These are phyloP conservation scores for Taenaris catops DNA, from an alignment of 2,888 invertebrate genomes.

Conservation along the genomic window DNA sequence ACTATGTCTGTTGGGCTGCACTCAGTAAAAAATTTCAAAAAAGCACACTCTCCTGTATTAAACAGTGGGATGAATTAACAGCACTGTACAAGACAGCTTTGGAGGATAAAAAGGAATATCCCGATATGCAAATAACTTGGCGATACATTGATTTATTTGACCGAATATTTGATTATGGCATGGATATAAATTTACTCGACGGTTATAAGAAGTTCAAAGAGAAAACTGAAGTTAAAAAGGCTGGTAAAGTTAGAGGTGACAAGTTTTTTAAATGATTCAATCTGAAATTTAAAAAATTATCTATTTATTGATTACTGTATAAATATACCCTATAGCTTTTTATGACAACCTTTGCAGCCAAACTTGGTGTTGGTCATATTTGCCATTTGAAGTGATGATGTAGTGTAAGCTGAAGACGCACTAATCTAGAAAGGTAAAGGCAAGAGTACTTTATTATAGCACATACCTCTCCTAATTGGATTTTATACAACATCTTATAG, in stretches of 20 bases:
- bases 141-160: slow-evolving; percentile 67
- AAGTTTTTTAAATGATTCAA: too few species aligned
- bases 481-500: too few species aligned
- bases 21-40: slow-evolving; percentile 39
- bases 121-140: slow-evolving; percentile 67
- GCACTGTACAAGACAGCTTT: slow-evolving; percentile 49
- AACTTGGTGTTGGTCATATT: too few species aligned
- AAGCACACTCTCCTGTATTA: slow-evolving; percentile 37
- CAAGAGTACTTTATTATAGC: too few species aligned
- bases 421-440: too few species aligned
- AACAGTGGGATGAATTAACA: slow-evolving; percentile 53
- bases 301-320: too few species aligned
- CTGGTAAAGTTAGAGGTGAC: slow-evolving; percentile 45
- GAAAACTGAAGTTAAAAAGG: slow-evolving; percentile 20
- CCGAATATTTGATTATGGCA: slow-evolving; percentile 66
- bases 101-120: slow-evolving; percentile 59
- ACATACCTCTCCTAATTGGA: too few species aligned
- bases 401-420: too few species aligned
- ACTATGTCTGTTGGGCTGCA: slow-evolving; percentile 57
- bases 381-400: too few species aligned
- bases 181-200: slow-evolving; percentile 49
- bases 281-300: too few species aligned
- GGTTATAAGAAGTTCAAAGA: slow-evolving; percentile 40
- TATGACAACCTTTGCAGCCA: too few species aligned
- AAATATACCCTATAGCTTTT: too few species aligned